Base-by-base conservation (phyloP, 2,888 invertebrate genomes). In the Cryptocephalus primarius region DNA sequence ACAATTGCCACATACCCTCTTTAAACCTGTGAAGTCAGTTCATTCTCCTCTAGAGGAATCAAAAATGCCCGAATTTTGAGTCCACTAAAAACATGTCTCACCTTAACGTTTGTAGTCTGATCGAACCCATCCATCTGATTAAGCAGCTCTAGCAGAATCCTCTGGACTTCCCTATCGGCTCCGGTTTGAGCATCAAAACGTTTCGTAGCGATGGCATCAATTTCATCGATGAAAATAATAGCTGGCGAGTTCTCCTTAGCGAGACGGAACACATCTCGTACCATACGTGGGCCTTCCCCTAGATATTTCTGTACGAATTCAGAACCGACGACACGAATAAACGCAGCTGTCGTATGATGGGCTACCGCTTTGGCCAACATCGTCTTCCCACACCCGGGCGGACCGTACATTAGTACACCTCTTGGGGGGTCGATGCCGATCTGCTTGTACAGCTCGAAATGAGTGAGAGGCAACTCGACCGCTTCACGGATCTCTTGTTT, bases 51-150 rank as follows among this genome's bases (percentile, higher is more conserved):
- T n/a, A n/a, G n/a, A n/a, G 22, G 6, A 22, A 22, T 22, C 6
- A 6, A 22, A 2, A 22, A 22, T 6, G 3, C 6, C 22, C 22
- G 2, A 22, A 22, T 22, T 22, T 22, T 22, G 6, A 22, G 22
- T 22, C 22, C 6, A 6, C 6, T 6, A 22, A 22, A 22, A 22
- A 22, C 4, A 36, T 36, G 36, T 12, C 33, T 36, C 61, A 83
- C 96, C 78, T 99, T 99, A 11, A 99, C 97, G 74, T 99, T 99
- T n/a, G 97, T 96, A 1, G 95, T 96, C 72, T 99, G 97, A 73
- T 99, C 99, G 69, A 99, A 99, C 43, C 99, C 99, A 72, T 99
- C 99, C 99, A 99, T 99, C 73, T 99, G 99, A 75, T 99, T 99
- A 8, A 99, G 77, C 46, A 99, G 75, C 66, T 99, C 99, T 13